These are phyloP conservation scores for Holocentrus rufus DNA, from an alignment of 2,797 vertebrate species.

Conservation along the genomic window DNA sequence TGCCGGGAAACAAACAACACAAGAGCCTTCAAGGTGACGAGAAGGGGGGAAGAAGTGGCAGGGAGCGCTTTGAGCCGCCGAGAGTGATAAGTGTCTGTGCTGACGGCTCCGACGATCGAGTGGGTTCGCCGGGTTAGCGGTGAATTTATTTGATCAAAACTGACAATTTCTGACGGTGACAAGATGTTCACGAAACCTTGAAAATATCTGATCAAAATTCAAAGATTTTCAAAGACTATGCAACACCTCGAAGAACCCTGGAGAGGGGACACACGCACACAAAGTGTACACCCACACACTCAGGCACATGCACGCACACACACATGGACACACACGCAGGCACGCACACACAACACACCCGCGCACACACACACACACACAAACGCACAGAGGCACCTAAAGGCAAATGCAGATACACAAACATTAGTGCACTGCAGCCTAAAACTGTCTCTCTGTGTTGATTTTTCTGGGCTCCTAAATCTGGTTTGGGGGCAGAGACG, in stretches of 20 bases:
- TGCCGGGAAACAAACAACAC: constrained; percentile 22
- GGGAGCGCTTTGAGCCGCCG: constrained; percentile 38
- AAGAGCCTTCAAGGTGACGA: constrained; percentile 51
- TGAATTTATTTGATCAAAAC: constrained; percentile 70
- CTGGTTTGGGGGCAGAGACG: constrained; percentile 81
- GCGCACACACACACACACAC: constrained; percentile 38
- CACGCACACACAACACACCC: constrained; percentile 14
- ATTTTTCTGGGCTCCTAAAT: constrained; percentile 80
- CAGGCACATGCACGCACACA: constrained; percentile 37
- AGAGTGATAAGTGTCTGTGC: constrained; percentile 52
- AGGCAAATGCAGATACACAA: constrained; percentile 83
- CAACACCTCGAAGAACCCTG: constrained; percentile 74
- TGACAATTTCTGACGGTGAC: constrained; percentile 66
- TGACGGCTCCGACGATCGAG: constrained; percentile 56
- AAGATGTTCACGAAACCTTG: constrained; percentile 70
- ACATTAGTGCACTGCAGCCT: constrained; percentile 81
- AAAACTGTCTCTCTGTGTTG: constrained; percentile 81
- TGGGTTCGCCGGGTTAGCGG: constrained; percentile 49
- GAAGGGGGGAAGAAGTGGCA: constrained; percentile 40
- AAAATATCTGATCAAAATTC: constrained; percentile 73
- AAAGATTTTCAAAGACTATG: constrained; percentile 71
- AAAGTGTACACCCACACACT: constrained; percentile 69
- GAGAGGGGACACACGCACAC: constrained; percentile 70
- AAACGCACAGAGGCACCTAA: constrained; percentile 68
- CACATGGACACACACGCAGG: constrained; percentile 14